Evolutionary conservation across 92 coral and sea anemone species (phyloP).

Genomic region (Pocillopora meandrina): DNA sequence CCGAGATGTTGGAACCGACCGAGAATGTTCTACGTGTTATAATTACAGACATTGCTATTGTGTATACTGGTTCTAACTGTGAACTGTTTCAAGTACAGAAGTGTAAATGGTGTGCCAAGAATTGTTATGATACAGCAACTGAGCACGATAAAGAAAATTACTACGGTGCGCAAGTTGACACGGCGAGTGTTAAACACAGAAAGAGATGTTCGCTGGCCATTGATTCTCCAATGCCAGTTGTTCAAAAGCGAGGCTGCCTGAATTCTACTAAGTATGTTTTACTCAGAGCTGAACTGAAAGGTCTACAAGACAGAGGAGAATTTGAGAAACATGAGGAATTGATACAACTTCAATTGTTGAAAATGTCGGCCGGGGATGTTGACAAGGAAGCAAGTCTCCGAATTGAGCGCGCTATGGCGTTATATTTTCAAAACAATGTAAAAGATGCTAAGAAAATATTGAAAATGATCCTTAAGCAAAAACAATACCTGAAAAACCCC

Average conservation of each 20-base stretch:
- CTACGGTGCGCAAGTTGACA: not conserved
- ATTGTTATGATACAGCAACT: not conserved
- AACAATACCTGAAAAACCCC: not conserved
- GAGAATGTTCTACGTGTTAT: not conserved
- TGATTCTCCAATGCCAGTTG: not conserved
- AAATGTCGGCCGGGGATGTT: not conserved
- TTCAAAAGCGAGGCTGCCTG: slow-evolving; percentile 10
- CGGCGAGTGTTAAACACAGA: not conserved
- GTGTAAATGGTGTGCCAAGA: not conserved
- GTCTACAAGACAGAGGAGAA: not conserved
- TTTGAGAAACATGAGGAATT: not conserved
- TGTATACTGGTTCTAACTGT: not conserved
- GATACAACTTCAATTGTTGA: not conserved
- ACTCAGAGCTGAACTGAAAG: not conserved
- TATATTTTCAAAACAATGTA: slow-evolving; percentile 4
- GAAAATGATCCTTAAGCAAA: not conserved
- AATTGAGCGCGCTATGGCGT: slow-evolving; percentile 21
- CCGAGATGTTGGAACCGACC: not conserved
- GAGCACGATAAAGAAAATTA: not conserved
- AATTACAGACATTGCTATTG: not conserved
- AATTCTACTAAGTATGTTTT: not conserved
- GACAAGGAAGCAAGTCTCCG: slow-evolving; percentile 7
- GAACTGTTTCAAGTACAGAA: not conserved
- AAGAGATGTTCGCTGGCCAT: not conserved
- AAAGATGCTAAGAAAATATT: slow-evolving; percentile 1